Base-by-base conservation (phyloP, 2,888 invertebrate genomes). In the Zygothrica quintamaculata region DNA sequence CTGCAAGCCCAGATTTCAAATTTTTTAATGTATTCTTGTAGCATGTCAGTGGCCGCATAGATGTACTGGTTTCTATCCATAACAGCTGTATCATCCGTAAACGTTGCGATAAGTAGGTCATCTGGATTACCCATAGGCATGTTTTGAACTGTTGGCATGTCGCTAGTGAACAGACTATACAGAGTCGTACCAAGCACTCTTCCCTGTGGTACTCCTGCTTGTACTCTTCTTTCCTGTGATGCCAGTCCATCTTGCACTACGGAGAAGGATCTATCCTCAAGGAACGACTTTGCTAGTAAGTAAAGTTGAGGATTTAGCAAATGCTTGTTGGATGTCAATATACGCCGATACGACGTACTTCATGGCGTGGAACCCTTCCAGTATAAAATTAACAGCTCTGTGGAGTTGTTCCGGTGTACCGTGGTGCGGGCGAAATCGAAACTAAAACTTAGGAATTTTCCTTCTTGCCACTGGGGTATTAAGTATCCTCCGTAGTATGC, bases 121-220 rank as follows among this genome's bases (percentile, higher is more conserved):
- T n/a, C n/a, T n/a, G n/a, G n/a, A n/a, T n/a, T n/a, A n/a, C n/a
- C n/a, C n/a, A n/a, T n/a, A n/a, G n/a, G n/a, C n/a, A n/a, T n/a
- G n/a, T n/a, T n/a, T n/a, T n/a, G n/a, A n/a, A n/a, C n/a, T n/a
- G n/a, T n/a, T n/a, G n/a, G n/a, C n/a, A n/a, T n/a, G n/a, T n/a
- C n/a, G n/a, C n/a, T n/a, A n/a, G n/a, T n/a, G n/a, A n/a, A n/a
- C n/a, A n/a, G n/a, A n/a, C n/a, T n/a, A n/a, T n/a, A n/a, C n/a
- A n/a, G n/a, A n/a, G n/a, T n/a, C n/a, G n/a, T n/a, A n/a, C n/a
- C n/a, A n/a, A n/a, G n/a, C 36, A 36, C 36, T 3, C 36, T 36
- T 5, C 36, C 36, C 11, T 36, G 36, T 7, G 36, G 36, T 13
- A 36, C 36, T 36, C n/a, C 36, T 11, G 36, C 36, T 11, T 3